Base-by-base conservation (phyloP, 2,888 invertebrate species). In the Hypsopygia costalis region DNA sequence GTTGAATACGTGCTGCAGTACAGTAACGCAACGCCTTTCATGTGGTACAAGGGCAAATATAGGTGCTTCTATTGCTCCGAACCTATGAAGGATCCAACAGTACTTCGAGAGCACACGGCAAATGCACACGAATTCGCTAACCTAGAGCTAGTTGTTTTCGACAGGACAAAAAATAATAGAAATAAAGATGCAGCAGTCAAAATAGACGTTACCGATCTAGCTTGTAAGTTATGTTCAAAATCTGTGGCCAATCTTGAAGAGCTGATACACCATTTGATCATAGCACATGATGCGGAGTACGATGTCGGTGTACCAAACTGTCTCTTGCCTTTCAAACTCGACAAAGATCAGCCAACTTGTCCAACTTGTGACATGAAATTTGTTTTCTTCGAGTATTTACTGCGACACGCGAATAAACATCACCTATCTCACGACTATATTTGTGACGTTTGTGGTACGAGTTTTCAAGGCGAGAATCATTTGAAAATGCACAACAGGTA, bases 381-480 rank as follows among this genome's bases (percentile, higher is more conserved):
- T 31, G 78, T 73, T 0, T 88, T 83, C 62, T 88, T 88, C 37
- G 87, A 87, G 47, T 86, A 85, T 40, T 46, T 88, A 0, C 53
- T 88, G 0, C 61, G 87, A 0, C 88, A 88, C 40, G 83, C 87
- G 0, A 88, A 88, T 40, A 88, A 87, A 41, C 64, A 83, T 11
- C 87, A 88, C 42, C 51, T 88, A 0, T 72, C 78, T 0, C 88
- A 88, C n/a, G 82, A 85, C 31, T 88, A 85, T 28, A 86, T 86
- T 2, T 88, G 88, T 28, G 87, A 88, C 22, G 80, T 87, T 0
- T 88, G 88, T 21, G 87, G 87, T 0, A 81, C 82, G 0, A 87
- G 87, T 40, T 88, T 88, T 41, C 88, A 87, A 62, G 87, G 87
- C 0, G 87, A 88, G 44, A 86, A 85, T 25, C 86, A 87, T 49